Base-by-base conservation (phyloP, 2,888 invertebrate species). In the Carpatolechia fugitivella region DNA sequence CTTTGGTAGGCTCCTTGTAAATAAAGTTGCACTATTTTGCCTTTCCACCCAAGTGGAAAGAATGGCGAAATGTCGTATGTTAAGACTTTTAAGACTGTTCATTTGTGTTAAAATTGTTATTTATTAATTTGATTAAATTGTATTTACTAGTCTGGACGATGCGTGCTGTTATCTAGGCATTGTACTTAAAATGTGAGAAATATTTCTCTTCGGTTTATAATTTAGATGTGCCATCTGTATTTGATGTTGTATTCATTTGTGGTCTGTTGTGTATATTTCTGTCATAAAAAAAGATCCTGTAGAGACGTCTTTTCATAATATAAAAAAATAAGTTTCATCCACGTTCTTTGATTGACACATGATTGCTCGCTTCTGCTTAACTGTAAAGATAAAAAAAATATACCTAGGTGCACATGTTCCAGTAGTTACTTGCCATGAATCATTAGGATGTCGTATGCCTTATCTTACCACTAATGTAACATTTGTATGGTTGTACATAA, bases 391-490 rank as follows among this genome's bases (percentile, higher is more conserved):
- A n/a, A n/a, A n/a, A n/a, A n/a, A n/a, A n/a, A n/a, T n/a, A n/a
- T n/a, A n/a, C n/a, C n/a, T n/a, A n/a, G n/a, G n/a, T n/a, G n/a
- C n/a, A n/a, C n/a, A n/a, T n/a, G 6, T 24, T 36, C 16, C 49
- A 55, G 16, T 36, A 57, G 35, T 33, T 63, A 65, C 70, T 72
- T 72, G 72, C 70, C 69, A 66, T 68, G 63, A 56, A 62, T 59
- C 58, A 59, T 61, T 63, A 56, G 60, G 60, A 56, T 63, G 58
- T 62, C 60, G 58, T 63, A 63, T 72, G 76, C 78, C 76, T 65
- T 68, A 70, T 74, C 76, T 78, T 79, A 80, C 80, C 79, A 78
- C 68, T 78, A 73, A 69, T 66, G 55, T 59, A 56, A 62, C 57
- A 44, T 59, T 64, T 56, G 33, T 30, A 29, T 44, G 24, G 47